These are phyloP conservation scores for Oreochromis grahami DNA, from an alignment of 2,797 vertebrate genomes.

Conservation along the genomic window DNA sequence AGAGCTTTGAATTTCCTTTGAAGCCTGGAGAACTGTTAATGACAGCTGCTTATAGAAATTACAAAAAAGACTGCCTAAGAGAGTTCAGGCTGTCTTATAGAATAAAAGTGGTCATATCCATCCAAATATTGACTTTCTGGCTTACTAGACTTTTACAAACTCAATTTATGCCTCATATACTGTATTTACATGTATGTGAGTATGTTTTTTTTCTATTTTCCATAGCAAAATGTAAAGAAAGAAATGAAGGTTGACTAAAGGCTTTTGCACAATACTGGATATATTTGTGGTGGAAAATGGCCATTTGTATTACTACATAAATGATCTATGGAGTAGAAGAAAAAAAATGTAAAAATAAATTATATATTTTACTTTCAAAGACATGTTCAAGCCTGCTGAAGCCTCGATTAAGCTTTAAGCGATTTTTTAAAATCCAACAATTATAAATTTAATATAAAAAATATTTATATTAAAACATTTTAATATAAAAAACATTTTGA, in stretches of 20 bases:
- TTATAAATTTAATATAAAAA: not conserved
- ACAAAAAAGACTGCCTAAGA: not conserved
- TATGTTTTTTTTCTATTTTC: not conserved
- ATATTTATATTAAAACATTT: not conserved
- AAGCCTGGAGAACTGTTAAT: not conserved
- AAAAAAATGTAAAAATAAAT: not conserved
- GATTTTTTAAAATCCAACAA: not conserved
- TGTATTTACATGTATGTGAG: not conserved
- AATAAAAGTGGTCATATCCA: not conserved
- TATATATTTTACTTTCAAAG: not conserved
- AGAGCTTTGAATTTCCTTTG: not conserved
- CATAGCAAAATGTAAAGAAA: not conserved
- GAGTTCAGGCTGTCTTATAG: not conserved
- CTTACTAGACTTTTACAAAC: not conserved
- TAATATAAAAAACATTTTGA: not conserved
- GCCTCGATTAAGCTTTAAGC: not conserved
- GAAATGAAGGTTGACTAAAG: not conserved
- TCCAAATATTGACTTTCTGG: not conserved
- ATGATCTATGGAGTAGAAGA: not conserved
- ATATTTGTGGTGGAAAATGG: not conserved
- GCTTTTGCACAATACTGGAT: not conserved
- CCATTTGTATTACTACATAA: not conserved
- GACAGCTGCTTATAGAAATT: not conserved
- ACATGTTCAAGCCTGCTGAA: not conserved
- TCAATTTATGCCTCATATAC: not conserved